Conservation (phyloP, 2,113 vertebrate genomes). For the Embiotoca jacksoni region DNA sequence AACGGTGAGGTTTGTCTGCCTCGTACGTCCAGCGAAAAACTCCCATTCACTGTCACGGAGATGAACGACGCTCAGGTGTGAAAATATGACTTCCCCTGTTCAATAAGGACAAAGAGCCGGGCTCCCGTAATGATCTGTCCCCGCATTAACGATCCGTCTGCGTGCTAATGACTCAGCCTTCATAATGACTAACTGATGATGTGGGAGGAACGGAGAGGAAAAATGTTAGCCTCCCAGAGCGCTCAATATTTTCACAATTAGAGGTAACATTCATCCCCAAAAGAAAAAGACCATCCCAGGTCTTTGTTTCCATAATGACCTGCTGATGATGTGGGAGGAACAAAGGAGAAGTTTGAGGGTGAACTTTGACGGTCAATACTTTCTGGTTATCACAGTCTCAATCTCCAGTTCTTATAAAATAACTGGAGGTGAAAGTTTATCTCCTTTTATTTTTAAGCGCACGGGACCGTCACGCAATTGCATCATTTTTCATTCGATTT, state of each 20-base stretch:
- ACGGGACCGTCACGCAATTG: no score
- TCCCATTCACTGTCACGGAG: constrained; percentile 32
- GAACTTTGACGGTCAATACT: constrained; percentile 32
- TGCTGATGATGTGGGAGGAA: constrained; percentile 64
- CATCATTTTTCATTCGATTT: fast-evolving
- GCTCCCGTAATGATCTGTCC: constrained; percentile 67
- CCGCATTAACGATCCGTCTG: constrained; percentile 65
- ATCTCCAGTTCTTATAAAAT: background rate
- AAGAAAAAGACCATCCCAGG: background rate
- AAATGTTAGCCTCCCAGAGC: constrained; percentile 47
- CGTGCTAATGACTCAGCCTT: constrained; percentile 70
- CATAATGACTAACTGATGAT: constrained; percentile 75
- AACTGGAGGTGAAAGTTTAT: background rate
- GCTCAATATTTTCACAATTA: constrained; percentile 61
- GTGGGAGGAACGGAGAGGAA: constrained; percentile 68
- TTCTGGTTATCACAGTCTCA: background rate
- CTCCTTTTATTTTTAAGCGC: no score
- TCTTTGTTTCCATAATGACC: constrained; percentile 46
- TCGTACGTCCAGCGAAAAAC: constrained; percentile 17
- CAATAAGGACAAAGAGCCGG: constrained; percentile 71
- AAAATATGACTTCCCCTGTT: constrained; percentile 64
- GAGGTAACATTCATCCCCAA: constrained; percentile 38
- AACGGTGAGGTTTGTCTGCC: background rate
- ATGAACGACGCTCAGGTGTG: constrained; percentile 70
- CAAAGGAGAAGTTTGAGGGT: constrained; percentile 36